Evolutionary conservation across 1,140 invertebrate genomes (phyloP), one percentile per base, ranked within the genome.

Genomic region (Zophobas morio): DNA sequence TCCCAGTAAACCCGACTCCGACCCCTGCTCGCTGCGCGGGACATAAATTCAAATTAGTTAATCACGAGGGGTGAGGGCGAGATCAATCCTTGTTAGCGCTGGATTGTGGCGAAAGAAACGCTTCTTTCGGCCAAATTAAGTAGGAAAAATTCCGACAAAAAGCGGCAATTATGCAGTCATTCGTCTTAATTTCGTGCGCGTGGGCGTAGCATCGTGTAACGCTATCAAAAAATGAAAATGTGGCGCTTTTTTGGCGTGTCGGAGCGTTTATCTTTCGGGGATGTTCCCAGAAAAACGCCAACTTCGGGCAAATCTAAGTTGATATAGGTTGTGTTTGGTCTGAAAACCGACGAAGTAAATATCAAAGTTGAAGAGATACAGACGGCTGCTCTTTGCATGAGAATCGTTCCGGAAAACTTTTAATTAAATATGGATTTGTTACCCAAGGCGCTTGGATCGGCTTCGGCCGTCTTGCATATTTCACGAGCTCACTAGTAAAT

Each of bases 401-500:
- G 54, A 57, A 57, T 57, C 32, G 35, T 57, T 57, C 54, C 4
- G n/a, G 57, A 1, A 63, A 63, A 63, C 37, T 63, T 63, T 63
- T 63, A 63, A 63, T 63, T 63, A 63, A 63, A 63, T 63, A 63
- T 63, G 57, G 57, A 66, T 66, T 66, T 66, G 39, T 57, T 57
- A 57, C 32, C 54, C 54, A 4, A 36, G 54, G 54, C 54, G 8
- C 32, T 35, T 20, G 32, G 6, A 51, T 51, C 34, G 54, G 8
- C 32, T 57, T 35, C 35, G 54, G 32, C 34, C 35, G 49, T 35
- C 54, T 57, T 57, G 54, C 54, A 57, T 57, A 35, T 57, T 57
- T 57, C 4, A 57, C 34, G 34, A 57, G 35, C 20, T 36, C 34
- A 57, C 49, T 2, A 2, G 2, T 51, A 51, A 51, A 51, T 51